Base-by-base conservation (phyloP, 2,113 vertebrate genomes). In the Gymnocephalus cernua region DNA sequence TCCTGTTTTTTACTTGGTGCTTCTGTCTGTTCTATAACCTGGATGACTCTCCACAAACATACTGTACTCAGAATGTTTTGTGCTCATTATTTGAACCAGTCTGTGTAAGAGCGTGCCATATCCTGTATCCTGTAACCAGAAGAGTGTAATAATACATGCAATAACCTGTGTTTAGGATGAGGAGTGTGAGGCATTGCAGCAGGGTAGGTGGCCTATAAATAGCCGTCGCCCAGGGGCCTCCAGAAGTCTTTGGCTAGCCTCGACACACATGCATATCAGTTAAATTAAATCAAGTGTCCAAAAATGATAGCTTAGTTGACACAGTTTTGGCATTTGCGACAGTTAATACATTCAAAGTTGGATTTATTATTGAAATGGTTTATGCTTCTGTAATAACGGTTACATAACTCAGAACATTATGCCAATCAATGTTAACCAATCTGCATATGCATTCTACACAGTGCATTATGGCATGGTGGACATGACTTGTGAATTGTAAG, bases 191-290 rank as follows among this genome's bases (percentile, higher is more conserved):
- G 78, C 80, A 85, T 58, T 91, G 88, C 88, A 92, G 86, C 45
- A 84, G 77, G 85, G 84, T 71, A 86, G 85, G 76, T 84, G 80
- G 74, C 87, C 89, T 91, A 89, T 86, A 91, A 93, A 90, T 92
- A 93, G 87, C 83, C 63, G 58, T 79, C 83, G 88, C 92, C 85
- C 59, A 64, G 73, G 79, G 85, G 88, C 83, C 54, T 72, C 75
- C 53, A 89, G 59, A 82, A 87, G 84, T 88, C 92, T 88, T 86
- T 91, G 91, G 72, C 67, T 85, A 88, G 84, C 87, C 79, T 86
- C 82, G 69, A 86, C 38, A 78, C 56, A 80, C 79, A 59, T 64
- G 45, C 54, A 65, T 6, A 56, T 57, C 32, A 53, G 35, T 38
- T 56, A 59, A 29, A 53, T 61, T 67, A 63, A 61, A 64, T 35